Evolutionary conservation across 1,140 invertebrate genomes (phyloP), one percentile per base, ranked within the genome.

Genomic region (Drosophila lacertosa): DNA sequence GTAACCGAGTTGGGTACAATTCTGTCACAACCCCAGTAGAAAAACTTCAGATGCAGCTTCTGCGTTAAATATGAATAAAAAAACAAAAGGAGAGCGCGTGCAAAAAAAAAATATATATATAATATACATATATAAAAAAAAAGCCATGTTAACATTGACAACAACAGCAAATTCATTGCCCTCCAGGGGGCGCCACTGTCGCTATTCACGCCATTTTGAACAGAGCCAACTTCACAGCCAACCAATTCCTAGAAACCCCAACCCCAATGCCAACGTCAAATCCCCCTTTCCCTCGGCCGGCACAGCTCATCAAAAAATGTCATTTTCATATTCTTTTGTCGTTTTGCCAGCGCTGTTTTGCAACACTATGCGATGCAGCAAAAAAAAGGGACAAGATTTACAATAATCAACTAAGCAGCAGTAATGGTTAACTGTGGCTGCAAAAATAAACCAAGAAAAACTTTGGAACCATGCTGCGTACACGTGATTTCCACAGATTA

Each of bases 111-210:
- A 29, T 7, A 29, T 7, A 29, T 26, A 5, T 24, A 24, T 24
- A 26, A 5, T 5, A 26, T 22, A 26, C 4, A 26, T 5, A 26
- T 5, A 26, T 2, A 5, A 58, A 48, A 15, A 39, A 24, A 51
- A 59, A 42, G 50, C 39, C 65, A 48, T 48, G 40, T 77, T 77
- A 66, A 54, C 77, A 66, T 70, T 73, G 33, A 35, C 33, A 35
- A 35, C 33, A 58, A 22, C 47, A 59, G 44, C n/a, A 55, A 74
- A 32, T 44, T 44, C 72, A 68, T 77, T 63, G 74, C 35, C 9
- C 74, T 44, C 59, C 48, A 48, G 59, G 53, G 74, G 74, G 74
- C 74, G 58, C 59, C 74, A 77, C 51, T 66, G 66, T 72, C 26
- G 26, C 26, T 7, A 29, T 29, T 5, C 6, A 29, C 26, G 59